These are phyloP conservation scores for Thaumatotibia leucotreta DNA, from an alignment of 1,140 invertebrate species.

Conservation along the genomic window DNA sequence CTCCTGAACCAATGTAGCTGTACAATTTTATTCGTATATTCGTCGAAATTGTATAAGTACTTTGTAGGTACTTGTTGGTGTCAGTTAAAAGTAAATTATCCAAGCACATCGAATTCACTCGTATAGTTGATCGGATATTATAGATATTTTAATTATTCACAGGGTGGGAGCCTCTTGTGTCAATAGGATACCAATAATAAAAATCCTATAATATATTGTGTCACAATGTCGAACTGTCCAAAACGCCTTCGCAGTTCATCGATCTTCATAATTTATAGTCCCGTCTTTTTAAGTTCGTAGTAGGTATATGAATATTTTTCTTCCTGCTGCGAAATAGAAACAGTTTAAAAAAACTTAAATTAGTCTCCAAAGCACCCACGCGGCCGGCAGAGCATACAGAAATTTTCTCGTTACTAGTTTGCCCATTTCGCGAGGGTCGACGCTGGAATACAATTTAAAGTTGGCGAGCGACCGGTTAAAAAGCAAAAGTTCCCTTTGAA, in stretches of 20 bases:
- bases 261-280: background rate
- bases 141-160: too few relatives aligned
- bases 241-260: background rate
- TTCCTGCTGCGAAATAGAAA: background rate
- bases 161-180: too few relatives aligned
- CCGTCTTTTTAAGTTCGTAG: background rate
- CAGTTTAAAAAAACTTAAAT: background rate
- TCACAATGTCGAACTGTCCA: too few relatives aligned
- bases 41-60: too few relatives aligned
- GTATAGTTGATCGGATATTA: too few relatives aligned
- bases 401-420: constrained; percentile 46
- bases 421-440: constrained; percentile 40
- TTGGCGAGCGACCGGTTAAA: constrained; percentile 64
- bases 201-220: too few relatives aligned
- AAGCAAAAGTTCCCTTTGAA: constrained; percentile 64
- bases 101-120: too few relatives aligned
- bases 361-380: background rate
- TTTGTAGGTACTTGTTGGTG: too few relatives aligned
- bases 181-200: too few relatives aligned
- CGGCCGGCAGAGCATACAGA: background rate
- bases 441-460: constrained; percentile 68
- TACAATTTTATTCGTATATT: too few relatives aligned
- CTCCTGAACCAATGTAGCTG: too few relatives aligned
- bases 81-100: too few relatives aligned
- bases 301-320: background rate